These are phyloP conservation scores for Atlantisia rogersi DNA, from an alignment of 2,113 vertebrate species.

Conservation along the genomic window DNA sequence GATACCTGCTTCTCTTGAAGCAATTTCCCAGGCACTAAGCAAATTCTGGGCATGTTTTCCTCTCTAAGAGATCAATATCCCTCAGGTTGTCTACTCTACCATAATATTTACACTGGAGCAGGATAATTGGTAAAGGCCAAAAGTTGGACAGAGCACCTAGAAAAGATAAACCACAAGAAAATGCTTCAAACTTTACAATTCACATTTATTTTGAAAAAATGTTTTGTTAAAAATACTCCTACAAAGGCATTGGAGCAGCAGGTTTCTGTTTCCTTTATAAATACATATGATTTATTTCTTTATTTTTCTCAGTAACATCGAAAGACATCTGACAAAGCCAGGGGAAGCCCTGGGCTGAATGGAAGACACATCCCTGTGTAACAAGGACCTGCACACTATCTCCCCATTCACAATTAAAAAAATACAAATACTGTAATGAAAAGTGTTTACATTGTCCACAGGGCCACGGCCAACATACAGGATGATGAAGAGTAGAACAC, in stretches of 20 bases:
- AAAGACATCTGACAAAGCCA: slow-evolving; percentile 40
- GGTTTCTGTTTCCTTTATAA: slow-evolving; percentile 66
- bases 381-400: slow-evolving; percentile 22
- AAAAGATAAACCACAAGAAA: slow-evolving; percentile 49
- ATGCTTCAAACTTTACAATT: slow-evolving; percentile 75
- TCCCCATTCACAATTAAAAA: slow-evolving; percentile 53
- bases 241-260: slow-evolving; percentile 78
- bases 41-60: background rate
- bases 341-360: slow-evolving; percentile 52
- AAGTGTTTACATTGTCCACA: slow-evolving; percentile 16
- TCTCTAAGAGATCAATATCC: background rate
- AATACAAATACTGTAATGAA: slow-evolving; percentile 53
- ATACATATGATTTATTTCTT: slow-evolving; percentile 71
- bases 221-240: slow-evolving; percentile 81
- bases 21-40: background rate
- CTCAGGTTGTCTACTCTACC: background rate
- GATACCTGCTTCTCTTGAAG: background rate
- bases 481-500: background rate
- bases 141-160: background rate
- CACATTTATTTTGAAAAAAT: slow-evolving; percentile 81
- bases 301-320: slow-evolving; percentile 58
- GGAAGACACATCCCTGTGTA: slow-evolving; percentile 62
- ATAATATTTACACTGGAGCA: background rate
- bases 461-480: background rate
- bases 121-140: background rate